Evolutionary conservation across 2,888 invertebrate genomes (phyloP), one percentile per base, ranked within the genome.

Genomic region (Oasisia sp.): DNA sequence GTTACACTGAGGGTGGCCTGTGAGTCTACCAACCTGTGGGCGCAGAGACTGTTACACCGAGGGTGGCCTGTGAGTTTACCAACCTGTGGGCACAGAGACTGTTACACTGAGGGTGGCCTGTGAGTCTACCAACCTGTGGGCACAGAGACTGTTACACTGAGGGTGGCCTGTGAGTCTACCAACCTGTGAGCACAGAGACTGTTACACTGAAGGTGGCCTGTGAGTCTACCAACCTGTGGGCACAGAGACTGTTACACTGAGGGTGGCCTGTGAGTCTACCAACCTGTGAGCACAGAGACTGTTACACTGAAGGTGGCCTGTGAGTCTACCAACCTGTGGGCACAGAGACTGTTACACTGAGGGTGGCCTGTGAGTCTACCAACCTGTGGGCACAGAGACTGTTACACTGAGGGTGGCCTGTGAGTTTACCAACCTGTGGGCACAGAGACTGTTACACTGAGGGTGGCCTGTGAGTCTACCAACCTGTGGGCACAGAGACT

Each of bases 1-100:
- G 19, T 19, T 27, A n/a, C 74, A 74, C 4, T 27, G 7, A 27
- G 27, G 7, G n/a, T 19, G n/a, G 7, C 5, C 7, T 5, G 74
- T 74, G 74, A 1, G 74, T 27, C 74, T 19, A 89, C 93, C 91
- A 92, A 95, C 94, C 94, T 94, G 90, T 94, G 94, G 91, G 93
- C 93, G 92, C 93, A 94, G 92, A 95, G 94, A 74, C 27, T 74
- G 19, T 19, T 27, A n/a, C 74, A 74, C 4, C 1, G 7, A 27
- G 27, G 7, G n/a, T 19, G n/a, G 7, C 5, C 7, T 5, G 74
- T 74, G 74, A 1, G 74, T 27, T 27, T 19, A 89, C 93, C 91
- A 92, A 95, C 94, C 94, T 94, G 90, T 94, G 94, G 91, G 93
- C 93, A 92, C 93, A 94, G 92, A 95, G 94, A 74, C 27, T 74